Conservation (phyloP, 2,797 vertebrate species). For the Poeciliopsis presidionis region DNA sequence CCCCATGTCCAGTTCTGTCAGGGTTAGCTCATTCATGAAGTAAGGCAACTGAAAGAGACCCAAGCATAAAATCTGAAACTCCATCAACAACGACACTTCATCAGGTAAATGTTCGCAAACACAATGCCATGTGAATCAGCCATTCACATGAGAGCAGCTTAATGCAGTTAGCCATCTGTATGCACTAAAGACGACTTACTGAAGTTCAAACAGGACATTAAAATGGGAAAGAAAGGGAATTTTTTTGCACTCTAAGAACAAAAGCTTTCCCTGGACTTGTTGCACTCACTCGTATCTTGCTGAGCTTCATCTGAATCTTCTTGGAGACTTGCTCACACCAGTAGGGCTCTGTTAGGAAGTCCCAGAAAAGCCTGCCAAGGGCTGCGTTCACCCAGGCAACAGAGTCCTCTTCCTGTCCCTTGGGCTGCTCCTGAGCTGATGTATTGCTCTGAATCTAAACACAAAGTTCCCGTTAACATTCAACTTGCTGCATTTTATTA, state of each 20-base stretch:
- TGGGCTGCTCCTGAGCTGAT: slow-evolving; percentile 29
- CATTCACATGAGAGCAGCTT: neutral
- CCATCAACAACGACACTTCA: neutral
- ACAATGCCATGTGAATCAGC: neutral
- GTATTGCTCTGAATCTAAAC: slow-evolving; percentile 80
- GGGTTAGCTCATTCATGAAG: slow-evolving; percentile 97
- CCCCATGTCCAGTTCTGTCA: slow-evolving; percentile 98
- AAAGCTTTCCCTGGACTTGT: neutral
- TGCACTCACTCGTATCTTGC: slow-evolving; percentile 92
- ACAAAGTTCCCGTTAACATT: slow-evolving; percentile 7
- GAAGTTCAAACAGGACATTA: neutral
- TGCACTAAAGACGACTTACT: neutral
- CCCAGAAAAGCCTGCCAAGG: slow-evolving; percentile 92
- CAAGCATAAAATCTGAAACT: neutral
- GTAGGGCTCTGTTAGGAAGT: slow-evolving; percentile 93
- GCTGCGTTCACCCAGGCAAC: slow-evolving; percentile 94
- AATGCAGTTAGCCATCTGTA: neutral
- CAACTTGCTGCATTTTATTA: neutral
- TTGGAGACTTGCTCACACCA: slow-evolving; percentile 94
- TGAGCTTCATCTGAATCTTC: slow-evolving; percentile 99
- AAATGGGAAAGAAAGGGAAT: neutral
- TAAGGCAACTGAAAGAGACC: slow-evolving; percentile 88
- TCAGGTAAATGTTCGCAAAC: neutral
- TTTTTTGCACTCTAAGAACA: neutral
- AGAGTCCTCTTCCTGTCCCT: slow-evolving; percentile 81